These are phyloP conservation scores for Callosobruchus maculatus DNA, from an alignment of 2,888 invertebrate species.

Conservation along the genomic window DNA sequence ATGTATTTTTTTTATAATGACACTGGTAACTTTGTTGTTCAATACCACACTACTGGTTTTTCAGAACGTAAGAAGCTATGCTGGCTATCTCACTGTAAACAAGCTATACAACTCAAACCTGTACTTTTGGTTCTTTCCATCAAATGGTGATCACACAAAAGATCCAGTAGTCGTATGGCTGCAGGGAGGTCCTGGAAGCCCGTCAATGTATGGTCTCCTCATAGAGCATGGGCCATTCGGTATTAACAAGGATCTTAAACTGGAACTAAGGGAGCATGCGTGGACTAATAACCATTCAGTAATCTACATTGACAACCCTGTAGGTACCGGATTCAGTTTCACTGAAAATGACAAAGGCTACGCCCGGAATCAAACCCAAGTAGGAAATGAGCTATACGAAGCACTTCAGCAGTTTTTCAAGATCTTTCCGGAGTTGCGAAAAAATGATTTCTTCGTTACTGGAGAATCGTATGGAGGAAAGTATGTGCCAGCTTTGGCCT, in stretches of 20 bases:
- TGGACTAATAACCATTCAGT: conserved; percentile 2
- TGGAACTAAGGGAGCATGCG: not conserved
- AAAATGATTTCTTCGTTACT: conserved; percentile 75
- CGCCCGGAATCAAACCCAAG: conserved; percentile 70
- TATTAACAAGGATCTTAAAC: conserved; percentile 44
- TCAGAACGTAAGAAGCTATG: conserved; percentile 60
- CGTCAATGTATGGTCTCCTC: conserved; percentile 76
- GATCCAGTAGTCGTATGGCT: conserved; percentile 80
- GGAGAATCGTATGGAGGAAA: conserved; percentile 87
- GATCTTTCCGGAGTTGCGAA: conserved; percentile 69
- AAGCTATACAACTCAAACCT: conserved; percentile 72
- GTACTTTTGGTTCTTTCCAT: conserved; percentile 92
- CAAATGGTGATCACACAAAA: conserved; percentile 53
- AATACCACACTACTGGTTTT: not conserved
- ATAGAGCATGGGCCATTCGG: conserved; percentile 72
- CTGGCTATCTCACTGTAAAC: conserved; percentile 84
- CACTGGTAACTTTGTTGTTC: too few species aligned
- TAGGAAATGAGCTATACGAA: conserved; percentile 72
- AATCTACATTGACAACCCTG: conserved; percentile 2
- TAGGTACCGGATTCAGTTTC: conserved; percentile 77
- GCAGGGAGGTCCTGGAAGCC: conserved; percentile 81
- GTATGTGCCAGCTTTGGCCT: conserved; percentile 70
- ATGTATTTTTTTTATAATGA: too few species aligned
- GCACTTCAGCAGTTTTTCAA: conserved; percentile 76
- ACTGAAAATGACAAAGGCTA: conserved; percentile 64